Conservation (phyloP, 2,888 invertebrate species). For the Hesperia comma region DNA sequence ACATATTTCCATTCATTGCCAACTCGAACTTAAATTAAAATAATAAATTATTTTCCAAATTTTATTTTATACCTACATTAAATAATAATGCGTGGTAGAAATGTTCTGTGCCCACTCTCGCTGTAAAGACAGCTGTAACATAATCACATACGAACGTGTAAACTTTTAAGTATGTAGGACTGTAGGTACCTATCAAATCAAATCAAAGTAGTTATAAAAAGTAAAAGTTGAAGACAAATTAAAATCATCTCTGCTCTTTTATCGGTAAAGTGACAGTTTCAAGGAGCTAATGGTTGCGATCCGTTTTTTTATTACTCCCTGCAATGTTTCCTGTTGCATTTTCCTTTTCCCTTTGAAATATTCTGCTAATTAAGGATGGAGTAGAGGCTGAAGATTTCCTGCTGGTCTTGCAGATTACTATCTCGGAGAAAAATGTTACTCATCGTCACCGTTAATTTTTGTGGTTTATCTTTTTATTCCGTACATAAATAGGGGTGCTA, state of each 20-base stretch:
- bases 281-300: conserved; percentile 64
- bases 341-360: conserved; percentile 73
- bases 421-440: conserved; percentile 71
- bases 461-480: conserved; percentile 48
- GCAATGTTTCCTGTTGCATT: conserved; percentile 72
- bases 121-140: no score
- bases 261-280: conserved; percentile 31
- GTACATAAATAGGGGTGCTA: conserved; percentile 35
- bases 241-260: not conserved
- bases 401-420: conserved; percentile 76
- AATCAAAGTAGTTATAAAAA: no score
- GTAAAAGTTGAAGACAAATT: not conserved
- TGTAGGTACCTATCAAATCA: no score
- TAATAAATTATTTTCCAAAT: no score
- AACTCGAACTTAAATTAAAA: no score
- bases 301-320: conserved; percentile 69
- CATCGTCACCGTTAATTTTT: conserved; percentile 62
- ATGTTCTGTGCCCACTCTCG: no score
- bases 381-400: conserved; percentile 78
- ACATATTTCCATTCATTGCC: no score
- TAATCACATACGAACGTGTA: no score
- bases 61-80: no score
- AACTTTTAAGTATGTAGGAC: no score
- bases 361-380: conserved; percentile 80
- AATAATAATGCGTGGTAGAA: no score